phyloP scores from a whole-genome alignment of 2,797 vertebrate genomes.

The Cheirogaleus major region DNA sequence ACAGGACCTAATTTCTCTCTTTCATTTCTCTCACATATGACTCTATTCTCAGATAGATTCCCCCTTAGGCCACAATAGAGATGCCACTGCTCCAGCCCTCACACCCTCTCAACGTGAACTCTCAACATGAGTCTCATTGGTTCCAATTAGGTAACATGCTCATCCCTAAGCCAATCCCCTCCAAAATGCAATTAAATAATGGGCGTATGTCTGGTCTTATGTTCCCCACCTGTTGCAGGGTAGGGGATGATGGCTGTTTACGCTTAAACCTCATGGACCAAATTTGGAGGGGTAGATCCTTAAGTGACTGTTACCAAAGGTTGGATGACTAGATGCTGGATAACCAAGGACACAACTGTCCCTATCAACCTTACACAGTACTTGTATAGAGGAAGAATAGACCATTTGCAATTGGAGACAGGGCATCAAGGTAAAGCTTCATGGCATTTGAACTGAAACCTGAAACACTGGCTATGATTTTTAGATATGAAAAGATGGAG shows the following conservation, averaged over 20 bases:
- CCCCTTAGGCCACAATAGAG: background rate
- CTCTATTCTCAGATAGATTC: background rate
- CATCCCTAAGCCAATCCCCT: background rate
- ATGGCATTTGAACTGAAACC: background rate
- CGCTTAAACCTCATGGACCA: background rate
- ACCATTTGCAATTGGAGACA: background rate
- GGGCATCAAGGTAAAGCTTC: background rate
- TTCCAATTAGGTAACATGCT: background rate
- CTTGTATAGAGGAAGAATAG: background rate
- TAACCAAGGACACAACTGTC: background rate
- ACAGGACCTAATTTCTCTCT: background rate
- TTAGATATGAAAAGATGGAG: background rate
- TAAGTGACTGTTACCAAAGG: background rate
- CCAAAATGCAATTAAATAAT: background rate
- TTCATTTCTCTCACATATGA: background rate
- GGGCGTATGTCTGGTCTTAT: background rate
- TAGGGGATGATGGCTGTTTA: background rate
- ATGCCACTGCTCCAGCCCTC: background rate
- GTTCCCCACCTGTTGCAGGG: background rate
- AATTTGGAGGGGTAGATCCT: background rate
- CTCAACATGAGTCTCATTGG: background rate
- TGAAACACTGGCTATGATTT: background rate
- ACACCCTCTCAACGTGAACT: background rate
- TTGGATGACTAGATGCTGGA: background rate
- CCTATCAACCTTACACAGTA: background rate